phyloP scores from a whole-genome alignment of 2,888 invertebrate genomes.

The Catocala fraxini region DNA sequence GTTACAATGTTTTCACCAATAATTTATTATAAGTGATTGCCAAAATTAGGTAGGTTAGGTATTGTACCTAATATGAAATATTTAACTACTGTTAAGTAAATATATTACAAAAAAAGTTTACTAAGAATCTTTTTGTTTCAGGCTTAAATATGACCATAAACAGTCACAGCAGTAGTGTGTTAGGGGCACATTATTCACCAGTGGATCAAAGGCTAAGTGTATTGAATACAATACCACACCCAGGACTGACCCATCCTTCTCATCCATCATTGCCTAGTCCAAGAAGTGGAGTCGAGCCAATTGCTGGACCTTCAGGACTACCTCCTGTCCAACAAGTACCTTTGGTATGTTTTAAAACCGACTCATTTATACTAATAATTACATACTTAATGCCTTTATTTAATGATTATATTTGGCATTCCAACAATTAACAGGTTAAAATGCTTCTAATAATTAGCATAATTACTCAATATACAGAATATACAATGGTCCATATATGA shows the following conservation, averaged over 20 bases:
- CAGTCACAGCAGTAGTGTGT: slow-evolving; percentile 73
- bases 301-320: slow-evolving; percentile 94
- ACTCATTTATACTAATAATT: too few relatives aligned
- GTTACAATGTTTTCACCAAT: too few relatives aligned
- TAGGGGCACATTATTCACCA: slow-evolving; percentile 77
- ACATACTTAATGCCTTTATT: too few relatives aligned
- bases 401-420: not conserved
- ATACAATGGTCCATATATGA: too few relatives aligned
- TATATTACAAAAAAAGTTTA: too few relatives aligned
- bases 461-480: too few relatives aligned
- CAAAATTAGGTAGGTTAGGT: too few relatives aligned
- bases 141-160: slow-evolving; percentile 89
- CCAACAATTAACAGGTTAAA: not conserved
- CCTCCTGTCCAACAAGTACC: slow-evolving; percentile 96
- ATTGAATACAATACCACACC: slow-evolving; percentile 75
- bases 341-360: slow-evolving; percentile 87
- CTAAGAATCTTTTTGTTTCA: slow-evolving; percentile 58
- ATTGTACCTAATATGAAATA: too few relatives aligned
- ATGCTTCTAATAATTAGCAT: too few relatives aligned
- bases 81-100: too few relatives aligned
- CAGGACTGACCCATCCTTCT: slow-evolving; percentile 75
- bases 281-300: slow-evolving; percentile 87
- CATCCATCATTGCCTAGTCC: slow-evolving; percentile 88
- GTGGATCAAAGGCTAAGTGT: slow-evolving; percentile 80
- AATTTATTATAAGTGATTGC: too few relatives aligned